Percentiles rank a stretch among this genome's conserved stretches.
Conservation (phyloP, 2,797 vertebrate genomes). For the Muscicapa striata region DNA sequence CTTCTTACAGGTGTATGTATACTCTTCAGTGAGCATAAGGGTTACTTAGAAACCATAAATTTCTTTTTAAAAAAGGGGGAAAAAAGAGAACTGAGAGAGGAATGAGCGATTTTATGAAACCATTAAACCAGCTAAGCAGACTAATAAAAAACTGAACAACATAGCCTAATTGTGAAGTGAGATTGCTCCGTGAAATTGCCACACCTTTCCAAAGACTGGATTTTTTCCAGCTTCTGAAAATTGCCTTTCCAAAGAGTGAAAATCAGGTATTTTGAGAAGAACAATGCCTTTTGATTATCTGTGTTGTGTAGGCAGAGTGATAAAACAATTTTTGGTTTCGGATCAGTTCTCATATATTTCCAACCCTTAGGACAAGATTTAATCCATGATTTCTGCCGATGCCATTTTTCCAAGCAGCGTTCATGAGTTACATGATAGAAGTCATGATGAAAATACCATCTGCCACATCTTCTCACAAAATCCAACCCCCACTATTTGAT, state of each 20-base stretch:
- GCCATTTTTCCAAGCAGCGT: neutral
- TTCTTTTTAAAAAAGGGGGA: neutral
- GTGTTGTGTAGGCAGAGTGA: neutral
- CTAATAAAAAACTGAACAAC: neutral
- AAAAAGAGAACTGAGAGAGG: neutral
- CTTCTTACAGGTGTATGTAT: neutral
- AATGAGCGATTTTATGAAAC: neutral
- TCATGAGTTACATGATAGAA: neutral
- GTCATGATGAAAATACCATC: neutral
- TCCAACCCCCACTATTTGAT: neutral
- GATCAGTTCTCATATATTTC: neutral
- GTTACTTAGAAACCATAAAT: neutral
- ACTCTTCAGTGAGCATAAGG: neutral
- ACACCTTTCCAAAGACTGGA: neutral
- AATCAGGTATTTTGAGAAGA: neutral
- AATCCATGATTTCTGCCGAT: neutral
- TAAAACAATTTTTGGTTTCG: neutral
- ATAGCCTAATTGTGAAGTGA: neutral
- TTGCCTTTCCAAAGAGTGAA: neutral
- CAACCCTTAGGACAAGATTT: neutral
- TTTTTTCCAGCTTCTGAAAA: neutral
- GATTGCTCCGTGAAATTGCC: neutral
- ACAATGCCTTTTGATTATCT: neutral
- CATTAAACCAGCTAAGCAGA: neutral
- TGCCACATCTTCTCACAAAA: neutral